Evolutionary conservation across 2,888 invertebrate genomes (phyloP).

Genomic region (Didymodactylos carnosus): DNA sequence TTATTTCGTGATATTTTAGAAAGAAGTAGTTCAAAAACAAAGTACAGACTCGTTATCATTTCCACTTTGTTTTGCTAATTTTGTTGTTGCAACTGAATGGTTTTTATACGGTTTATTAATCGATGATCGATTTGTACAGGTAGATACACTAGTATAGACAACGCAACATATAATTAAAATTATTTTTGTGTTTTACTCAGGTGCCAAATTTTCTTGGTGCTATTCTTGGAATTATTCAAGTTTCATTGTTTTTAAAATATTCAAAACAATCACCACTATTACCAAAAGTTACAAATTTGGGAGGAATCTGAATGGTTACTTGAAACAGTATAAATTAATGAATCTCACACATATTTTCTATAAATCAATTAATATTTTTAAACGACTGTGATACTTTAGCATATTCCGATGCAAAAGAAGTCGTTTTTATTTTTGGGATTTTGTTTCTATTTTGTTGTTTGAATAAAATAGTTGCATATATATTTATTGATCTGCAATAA

Average conservation of each 20-base stretch:
- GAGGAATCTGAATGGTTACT: neutral
- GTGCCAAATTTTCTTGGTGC: slow-evolving; percentile 59
- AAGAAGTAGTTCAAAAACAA: slow-evolving; percentile 53
- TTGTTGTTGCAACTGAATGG: slow-evolving; percentile 58
- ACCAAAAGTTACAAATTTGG: neutral
- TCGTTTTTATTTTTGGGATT: too few relatives aligned
- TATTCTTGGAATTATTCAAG: slow-evolving; percentile 51
- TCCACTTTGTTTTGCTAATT: slow-evolving; percentile 61
- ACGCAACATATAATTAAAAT: neutral
- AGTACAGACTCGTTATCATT: slow-evolving; percentile 70
- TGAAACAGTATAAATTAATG: too few relatives aligned
- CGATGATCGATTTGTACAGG: slow-evolving; percentile 53
- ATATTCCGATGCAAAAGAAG: too few relatives aligned
- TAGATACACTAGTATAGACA: slow-evolving; percentile 32
- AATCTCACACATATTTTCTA: too few relatives aligned
- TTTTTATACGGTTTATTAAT: slow-evolving; percentile 57
- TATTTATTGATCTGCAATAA: too few relatives aligned
- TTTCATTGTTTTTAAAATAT: slow-evolving; percentile 47
- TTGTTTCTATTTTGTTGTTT: too few relatives aligned
- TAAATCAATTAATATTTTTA: too few relatives aligned
- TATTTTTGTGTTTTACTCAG: slow-evolving; percentile 38
- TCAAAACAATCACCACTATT: neutral
- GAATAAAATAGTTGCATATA: too few relatives aligned
- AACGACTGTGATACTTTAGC: too few relatives aligned
- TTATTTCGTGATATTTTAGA: too few relatives aligned